A percentile compares a stretch with the other conserved stretches of the same genome.
These are phyloP conservation scores for Chironex yamaguchii DNA, from an alignment of 30 jellyfish, hydroid and myxozoan genomes.

Conservation along the genomic window DNA sequence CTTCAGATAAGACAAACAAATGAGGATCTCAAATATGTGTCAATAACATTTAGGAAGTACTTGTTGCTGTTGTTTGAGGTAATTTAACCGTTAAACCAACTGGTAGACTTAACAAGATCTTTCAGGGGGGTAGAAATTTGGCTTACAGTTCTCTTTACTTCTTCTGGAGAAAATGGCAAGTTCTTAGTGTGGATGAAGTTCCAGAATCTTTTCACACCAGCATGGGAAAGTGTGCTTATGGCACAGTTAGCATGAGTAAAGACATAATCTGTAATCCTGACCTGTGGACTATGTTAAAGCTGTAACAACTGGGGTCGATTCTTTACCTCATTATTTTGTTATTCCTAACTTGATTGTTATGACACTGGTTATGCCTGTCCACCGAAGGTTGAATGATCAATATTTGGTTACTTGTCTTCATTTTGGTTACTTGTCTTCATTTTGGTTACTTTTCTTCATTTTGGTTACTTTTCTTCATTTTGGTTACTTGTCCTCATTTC, in stretches of 20 bases:
- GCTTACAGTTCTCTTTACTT: slow-evolving; percentile 1
- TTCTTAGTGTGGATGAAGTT: no score
- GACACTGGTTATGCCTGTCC: no score
- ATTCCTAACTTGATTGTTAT: slow-evolving; percentile 22
- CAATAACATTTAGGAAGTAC: slow-evolving; percentile 2
- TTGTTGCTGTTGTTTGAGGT: slow-evolving; percentile 1
- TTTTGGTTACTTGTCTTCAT: no score
- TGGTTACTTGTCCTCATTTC: no score
- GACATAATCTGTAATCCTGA: slow-evolving; percentile 50
- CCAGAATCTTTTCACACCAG: no score
- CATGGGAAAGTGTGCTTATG: no score
- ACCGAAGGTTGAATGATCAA: no score
- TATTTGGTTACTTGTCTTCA: no score
- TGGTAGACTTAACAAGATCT: not conserved
- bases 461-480: no score
- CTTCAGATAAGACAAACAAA: not conserved
- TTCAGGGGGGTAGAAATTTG: not conserved
- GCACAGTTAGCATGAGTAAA: slow-evolving; percentile 37
- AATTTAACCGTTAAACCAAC: slow-evolving; percentile 3
- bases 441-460: no score
- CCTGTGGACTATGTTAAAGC: slow-evolving; percentile 57
- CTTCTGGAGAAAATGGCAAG: slow-evolving; percentile 4
- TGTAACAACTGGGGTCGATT: slow-evolving; percentile 65
- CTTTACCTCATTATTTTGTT: slow-evolving; percentile 55
- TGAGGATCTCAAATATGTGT: slow-evolving; percentile 17